Evolutionary conservation across 2,888 invertebrate species (phyloP).

Genomic region (Flexamia atlantica): DNA sequence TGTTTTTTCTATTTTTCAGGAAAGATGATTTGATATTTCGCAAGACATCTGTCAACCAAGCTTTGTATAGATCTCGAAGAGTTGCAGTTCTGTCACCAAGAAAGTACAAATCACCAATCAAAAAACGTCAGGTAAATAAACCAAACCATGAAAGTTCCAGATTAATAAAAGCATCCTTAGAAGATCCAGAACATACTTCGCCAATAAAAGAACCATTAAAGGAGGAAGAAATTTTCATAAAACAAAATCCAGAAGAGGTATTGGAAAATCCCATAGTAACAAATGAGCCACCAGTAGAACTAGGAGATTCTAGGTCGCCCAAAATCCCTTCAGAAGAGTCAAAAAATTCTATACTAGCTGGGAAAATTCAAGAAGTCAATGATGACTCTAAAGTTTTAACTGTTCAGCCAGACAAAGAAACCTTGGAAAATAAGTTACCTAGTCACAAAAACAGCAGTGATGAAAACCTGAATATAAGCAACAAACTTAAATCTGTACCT

Average conservation of each 20-base stretch:
- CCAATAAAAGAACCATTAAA: not conserved
- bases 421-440: not conserved
- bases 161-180: not conserved
- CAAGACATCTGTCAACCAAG: not conserved
- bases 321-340: not conserved
- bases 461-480: not conserved
- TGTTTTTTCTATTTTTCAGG: conserved; percentile 1
- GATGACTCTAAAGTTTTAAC: not conserved
- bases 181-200: not conserved
- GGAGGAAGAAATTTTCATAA: too few relatives aligned
- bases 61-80: conserved; percentile 5
- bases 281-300: not conserved
- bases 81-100: not conserved
- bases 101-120: not conserved
- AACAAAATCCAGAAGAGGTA: not conserved
- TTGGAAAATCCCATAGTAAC: not conserved
- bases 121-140: too few relatives aligned
- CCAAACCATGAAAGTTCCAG: too few relatives aligned
- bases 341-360: not conserved
- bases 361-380: not conserved
- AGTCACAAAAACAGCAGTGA: not conserved
- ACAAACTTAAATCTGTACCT: not conserved
- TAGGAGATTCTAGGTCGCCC: not conserved
- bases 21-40: conserved; percentile 39
- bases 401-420: not conserved